These are phyloP conservation scores for Urechis unicinctus DNA, from an alignment of 2,888 invertebrate genomes.

Conservation along the genomic window DNA sequence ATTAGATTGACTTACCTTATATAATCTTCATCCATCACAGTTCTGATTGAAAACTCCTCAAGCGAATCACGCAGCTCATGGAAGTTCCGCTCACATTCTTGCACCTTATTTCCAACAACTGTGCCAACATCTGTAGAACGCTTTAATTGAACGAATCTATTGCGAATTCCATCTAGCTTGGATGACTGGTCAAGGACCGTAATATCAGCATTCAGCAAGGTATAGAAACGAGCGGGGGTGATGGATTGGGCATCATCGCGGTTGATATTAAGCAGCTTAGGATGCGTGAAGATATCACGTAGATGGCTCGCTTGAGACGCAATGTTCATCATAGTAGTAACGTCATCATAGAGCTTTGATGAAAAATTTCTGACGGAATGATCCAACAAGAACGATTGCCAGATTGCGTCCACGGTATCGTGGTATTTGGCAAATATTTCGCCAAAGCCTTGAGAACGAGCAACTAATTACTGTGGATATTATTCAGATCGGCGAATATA, in stretches of 20 bases:
- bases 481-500: neutral
- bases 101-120: no score
- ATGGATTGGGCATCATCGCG: neutral
- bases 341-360: constrained; percentile 12
- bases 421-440: no score
- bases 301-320: neutral
- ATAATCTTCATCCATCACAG: no score
- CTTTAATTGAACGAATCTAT: no score
- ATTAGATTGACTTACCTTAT: no score
- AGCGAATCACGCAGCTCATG: no score
- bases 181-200: constrained; percentile 1
- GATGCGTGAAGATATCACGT: constrained; percentile 5
- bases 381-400: constrained; percentile 11
- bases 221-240: constrained; percentile 2
- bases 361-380: constrained; percentile 11
- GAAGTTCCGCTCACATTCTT: no score
- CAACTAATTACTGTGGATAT: neutral
- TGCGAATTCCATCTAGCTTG: no score
- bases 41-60: no score
- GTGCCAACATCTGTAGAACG: no score
- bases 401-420: no score
- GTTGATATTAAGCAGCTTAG: constrained; percentile 2
- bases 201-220: constrained; percentile 14
- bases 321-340: constrained; percentile 9
- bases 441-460: neutral